Base-by-base conservation (phyloP, 2,797 vertebrate species). In the Aulostomus chinensis region DNA sequence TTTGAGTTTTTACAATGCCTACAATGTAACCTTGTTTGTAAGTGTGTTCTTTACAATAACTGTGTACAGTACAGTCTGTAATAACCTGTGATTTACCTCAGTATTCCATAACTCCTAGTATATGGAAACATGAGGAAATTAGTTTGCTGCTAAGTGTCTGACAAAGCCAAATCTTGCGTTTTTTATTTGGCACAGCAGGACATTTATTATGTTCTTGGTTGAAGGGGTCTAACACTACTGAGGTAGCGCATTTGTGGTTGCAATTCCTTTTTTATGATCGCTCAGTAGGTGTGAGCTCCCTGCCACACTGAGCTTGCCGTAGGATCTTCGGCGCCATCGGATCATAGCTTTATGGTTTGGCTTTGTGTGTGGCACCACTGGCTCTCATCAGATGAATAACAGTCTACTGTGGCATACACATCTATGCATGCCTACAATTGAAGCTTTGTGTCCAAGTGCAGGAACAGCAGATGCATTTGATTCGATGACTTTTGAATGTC, bases 61-160 rank as follows among this genome's bases (percentile, higher is more conserved):
- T n/a, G n/a, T n/a, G n/a, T n/a, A n/a, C n/a, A n/a, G n/a, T n/a
- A n/a, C n/a, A n/a, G n/a, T n/a, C n/a, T n/a, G n/a, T n/a, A n/a
- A n/a, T 66, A 63, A 68, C 58, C 53, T 58, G 47, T 67, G 45
- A 51, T 2, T 62, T 62, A 68, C 41, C 51, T 59, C 20, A 10
- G 47, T 70, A 40, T 53, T 54, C 45, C 28, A 58, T 67, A 73
- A 79, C 68, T 71, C 65, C 70, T 80, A 49, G 43, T 68, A 38
- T 34, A 46, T 62, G 57, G 72, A 84, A 80, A 82, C 68, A 58
- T 51, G 43, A 68, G 68, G 69, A 76, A 84, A 86, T 81, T 50
- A 76, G 66, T 75, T 82, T 75, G 70, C 58, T 81, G 45, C 60
- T 73, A 78, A 83, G 67, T 12, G 32, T 75, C 79, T 77, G 76